Evolutionary conservation across 2,797 vertebrate genomes (phyloP).

Genomic region (Choloepus didactylus): DNA sequence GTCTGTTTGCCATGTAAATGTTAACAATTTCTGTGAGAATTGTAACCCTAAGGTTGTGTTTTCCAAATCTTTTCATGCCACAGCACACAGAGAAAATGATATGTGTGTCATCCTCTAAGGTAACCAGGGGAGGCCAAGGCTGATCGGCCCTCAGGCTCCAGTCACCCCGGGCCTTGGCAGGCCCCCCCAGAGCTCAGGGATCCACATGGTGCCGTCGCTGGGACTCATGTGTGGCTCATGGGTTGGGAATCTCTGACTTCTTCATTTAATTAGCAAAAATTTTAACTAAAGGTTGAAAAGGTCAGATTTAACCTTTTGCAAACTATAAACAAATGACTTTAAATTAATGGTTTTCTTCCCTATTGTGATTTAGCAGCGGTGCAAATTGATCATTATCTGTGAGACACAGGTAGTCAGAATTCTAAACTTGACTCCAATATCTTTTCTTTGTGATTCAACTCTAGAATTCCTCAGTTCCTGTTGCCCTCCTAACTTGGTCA

Average conservation of each 20-base stretch:
- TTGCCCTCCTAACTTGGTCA: fast-evolving
- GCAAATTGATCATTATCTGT: fast-evolving
- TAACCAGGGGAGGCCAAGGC: neutral
- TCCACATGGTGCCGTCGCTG: no score
- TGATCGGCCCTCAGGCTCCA: no score
- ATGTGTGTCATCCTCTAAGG: neutral
- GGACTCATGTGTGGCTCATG: fast-evolving
- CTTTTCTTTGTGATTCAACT: fast-evolving
- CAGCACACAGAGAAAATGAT: fast-evolving
- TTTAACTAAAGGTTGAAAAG: neutral
- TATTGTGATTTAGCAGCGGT: fast-evolving
- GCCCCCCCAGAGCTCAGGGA: no score
- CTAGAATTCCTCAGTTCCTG: neutral
- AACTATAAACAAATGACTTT: neutral
- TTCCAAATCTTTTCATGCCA: neutral
- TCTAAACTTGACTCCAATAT: fast-evolving
- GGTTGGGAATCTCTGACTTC: neutral
- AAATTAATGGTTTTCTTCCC: no score
- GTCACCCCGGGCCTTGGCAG: no score
- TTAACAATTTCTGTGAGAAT: neutral
- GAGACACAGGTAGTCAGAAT: fast-evolving
- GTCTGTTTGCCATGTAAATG: fast-evolving
- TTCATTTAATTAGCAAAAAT: neutral
- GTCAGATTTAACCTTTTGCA: neutral
- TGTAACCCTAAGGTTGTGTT: neutral